A percentile compares a stretch with the other conserved stretches of the same genome.
phyloP scores from a whole-genome alignment of 2,888 invertebrate genomes.

The Drosophila villosipedis region DNA sequence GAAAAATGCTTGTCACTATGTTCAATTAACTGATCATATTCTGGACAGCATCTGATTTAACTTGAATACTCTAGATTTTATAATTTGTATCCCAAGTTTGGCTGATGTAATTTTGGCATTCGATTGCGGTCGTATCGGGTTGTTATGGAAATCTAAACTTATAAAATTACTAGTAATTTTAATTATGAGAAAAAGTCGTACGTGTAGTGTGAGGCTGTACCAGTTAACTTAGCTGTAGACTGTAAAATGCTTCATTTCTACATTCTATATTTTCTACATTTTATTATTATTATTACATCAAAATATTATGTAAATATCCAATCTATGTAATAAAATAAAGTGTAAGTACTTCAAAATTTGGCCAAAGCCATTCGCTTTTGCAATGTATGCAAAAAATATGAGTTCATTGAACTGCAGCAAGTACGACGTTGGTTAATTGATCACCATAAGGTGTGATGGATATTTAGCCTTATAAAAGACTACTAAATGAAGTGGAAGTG shows the following conservation, averaged over 20 bases:
- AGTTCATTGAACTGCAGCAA: constrained; percentile 46
- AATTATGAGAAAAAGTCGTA: background rate
- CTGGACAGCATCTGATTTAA: constrained; percentile 12
- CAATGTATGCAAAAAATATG: constrained; percentile 27
- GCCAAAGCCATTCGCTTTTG: constrained; percentile 17
- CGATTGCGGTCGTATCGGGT: constrained; percentile 33
- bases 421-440: background rate
- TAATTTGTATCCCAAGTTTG: constrained; percentile 12
- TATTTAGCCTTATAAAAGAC: background rate
- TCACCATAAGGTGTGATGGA: background rate
- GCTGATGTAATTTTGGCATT: constrained; percentile 45
- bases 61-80: constrained; percentile 8
- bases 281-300: background rate
- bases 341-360: background rate
- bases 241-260: background rate
- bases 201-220: background rate
- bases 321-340: background rate
- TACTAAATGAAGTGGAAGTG: background rate
- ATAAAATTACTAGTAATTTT: constrained; percentile 4
- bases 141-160: constrained; percentile 5
- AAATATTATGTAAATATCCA: background rate
- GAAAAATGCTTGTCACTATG: background rate
- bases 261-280: background rate
- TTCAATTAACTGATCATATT: background rate
- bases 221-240: background rate